Conservation (phyloP, 2,888 invertebrate species). For the Melitaea athalia region DNA sequence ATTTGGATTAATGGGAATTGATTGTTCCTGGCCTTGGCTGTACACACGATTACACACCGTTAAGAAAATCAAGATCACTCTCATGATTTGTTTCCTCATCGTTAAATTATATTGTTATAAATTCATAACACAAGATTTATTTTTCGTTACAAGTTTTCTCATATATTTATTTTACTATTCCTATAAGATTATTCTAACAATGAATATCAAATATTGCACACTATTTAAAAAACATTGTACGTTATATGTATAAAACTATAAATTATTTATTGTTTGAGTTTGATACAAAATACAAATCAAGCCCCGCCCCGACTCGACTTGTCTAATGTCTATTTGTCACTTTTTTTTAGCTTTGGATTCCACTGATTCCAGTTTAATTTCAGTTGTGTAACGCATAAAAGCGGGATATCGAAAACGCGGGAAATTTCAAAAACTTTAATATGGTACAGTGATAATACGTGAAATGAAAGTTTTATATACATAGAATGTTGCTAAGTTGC, state of each 20-base stretch:
- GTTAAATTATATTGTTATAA: conserved; percentile 20
- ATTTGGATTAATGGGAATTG: conserved; percentile 61
- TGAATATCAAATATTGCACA: neutral
- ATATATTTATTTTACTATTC: neutral
- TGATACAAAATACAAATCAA: conserved; percentile 10
- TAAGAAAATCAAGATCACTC: conserved; percentile 55
- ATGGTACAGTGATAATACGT: no score
- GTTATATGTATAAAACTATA: conserved; percentile 1
- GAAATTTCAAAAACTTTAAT: no score
- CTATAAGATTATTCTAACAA: neutral
- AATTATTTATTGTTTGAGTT: neutral
- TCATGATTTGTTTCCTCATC: conserved; percentile 59
- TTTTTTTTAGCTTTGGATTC: no score
- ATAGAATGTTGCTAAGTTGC: no score
- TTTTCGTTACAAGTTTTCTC: neutral
- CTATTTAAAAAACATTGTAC: neutral
- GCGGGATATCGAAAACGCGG: no score
- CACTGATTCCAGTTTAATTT: no score
- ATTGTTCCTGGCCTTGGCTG: conserved; percentile 61
- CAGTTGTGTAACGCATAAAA: no score
- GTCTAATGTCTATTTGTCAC: neutral
- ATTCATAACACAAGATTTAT: conserved; percentile 15
- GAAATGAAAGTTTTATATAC: no score
- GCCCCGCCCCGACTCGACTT: conserved; percentile 24
- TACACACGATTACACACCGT: conserved; percentile 57